Evolutionary conservation across 2,888 invertebrate genomes (phyloP), one percentile per base, ranked within the genome.

Genomic region (Pollenia amentaria): DNA sequence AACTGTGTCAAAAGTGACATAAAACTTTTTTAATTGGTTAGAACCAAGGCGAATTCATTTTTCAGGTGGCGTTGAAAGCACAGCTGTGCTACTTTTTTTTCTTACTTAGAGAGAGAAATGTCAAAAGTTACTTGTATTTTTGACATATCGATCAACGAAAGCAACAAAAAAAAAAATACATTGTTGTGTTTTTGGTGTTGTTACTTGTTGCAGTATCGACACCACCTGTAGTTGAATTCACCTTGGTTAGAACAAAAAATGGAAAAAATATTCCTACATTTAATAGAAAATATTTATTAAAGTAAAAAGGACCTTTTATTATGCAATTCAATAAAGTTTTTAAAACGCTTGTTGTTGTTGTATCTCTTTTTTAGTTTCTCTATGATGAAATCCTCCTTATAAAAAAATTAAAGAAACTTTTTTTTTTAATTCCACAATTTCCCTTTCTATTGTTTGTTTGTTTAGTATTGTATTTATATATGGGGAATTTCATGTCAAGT

Each of bases 1-100:
- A 62, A 57, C 40, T n/a, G 60, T 29, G 60, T 69, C 12, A 12
- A 51, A 42, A 51, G 40, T 42, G 12, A 12, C 40, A 21, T 70
- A 42, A 70, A 79, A 79, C 79, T 62, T 70, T 62, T 69, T 70
- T 29, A 79, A 57, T 38, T 65, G 57, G 18, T 1, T 78, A n/a
- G n/a, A n/a, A n/a, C n/a, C n/a, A n/a, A n/a, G n/a, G n/a, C n/a
- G n/a, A n/a, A n/a, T n/a, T n/a, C n/a, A n/a, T n/a, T n/a, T n/a
- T n/a, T n/a, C n/a, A n/a, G n/a, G n/a, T n/a, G n/a, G n/a, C n/a
- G n/a, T n/a, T n/a, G n/a, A n/a, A n/a, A n/a, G n/a, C n/a, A n/a
- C n/a, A n/a, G n/a, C n/a, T n/a, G n/a, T n/a, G n/a, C n/a, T n/a
- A n/a, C n/a, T n/a, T n/a, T n/a, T n/a, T n/a, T n/a, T n/a, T n/a